These are phyloP conservation scores for Characodon lateralis DNA, from an alignment of 2,797 vertebrate species.

Conservation along the genomic window DNA sequence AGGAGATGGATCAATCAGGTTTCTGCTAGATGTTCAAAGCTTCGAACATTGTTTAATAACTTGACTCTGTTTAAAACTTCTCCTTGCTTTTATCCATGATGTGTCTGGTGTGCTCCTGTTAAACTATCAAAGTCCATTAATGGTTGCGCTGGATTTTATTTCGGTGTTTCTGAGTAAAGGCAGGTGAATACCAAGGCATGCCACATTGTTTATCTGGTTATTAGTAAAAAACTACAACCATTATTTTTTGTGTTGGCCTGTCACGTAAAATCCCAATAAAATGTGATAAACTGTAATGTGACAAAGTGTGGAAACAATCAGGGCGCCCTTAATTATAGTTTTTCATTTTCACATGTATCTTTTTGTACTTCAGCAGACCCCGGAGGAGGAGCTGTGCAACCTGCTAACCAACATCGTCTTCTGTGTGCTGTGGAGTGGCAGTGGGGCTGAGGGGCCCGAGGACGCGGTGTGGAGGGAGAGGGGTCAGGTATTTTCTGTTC, in stretches of 20 bases:
- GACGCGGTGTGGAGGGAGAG: slow-evolving; percentile 91
- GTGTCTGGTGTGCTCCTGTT: not conserved
- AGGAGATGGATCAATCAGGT: no score
- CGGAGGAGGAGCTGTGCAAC: slow-evolving; percentile 96
- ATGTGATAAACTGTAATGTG: not conserved
- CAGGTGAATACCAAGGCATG: not conserved
- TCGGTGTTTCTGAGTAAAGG: not conserved
- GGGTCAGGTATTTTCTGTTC: slow-evolving; percentile 95
- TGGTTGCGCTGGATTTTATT: not conserved
- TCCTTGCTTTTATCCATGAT: not conserved
- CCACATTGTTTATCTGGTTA: not conserved
- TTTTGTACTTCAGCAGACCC: slow-evolving; percentile 82
- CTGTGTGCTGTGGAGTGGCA: slow-evolving; percentile 90
- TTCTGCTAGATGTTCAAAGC: not conserved
- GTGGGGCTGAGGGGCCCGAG: slow-evolving; percentile 85
- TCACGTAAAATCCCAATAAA: not conserved
- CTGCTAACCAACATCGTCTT: slow-evolving; percentile 95
- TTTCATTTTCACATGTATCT: not conserved
- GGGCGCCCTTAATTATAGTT: not conserved
- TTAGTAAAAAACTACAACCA: not conserved
- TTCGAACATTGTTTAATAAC: not conserved
- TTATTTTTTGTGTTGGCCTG: not conserved
- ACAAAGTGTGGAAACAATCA: not conserved
- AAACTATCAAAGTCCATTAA: no score
- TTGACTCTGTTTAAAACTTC: not conserved